These are phyloP conservation scores for Vesta saturnalis DNA, from an alignment of 2,888 invertebrate species.

Conservation along the genomic window DNA sequence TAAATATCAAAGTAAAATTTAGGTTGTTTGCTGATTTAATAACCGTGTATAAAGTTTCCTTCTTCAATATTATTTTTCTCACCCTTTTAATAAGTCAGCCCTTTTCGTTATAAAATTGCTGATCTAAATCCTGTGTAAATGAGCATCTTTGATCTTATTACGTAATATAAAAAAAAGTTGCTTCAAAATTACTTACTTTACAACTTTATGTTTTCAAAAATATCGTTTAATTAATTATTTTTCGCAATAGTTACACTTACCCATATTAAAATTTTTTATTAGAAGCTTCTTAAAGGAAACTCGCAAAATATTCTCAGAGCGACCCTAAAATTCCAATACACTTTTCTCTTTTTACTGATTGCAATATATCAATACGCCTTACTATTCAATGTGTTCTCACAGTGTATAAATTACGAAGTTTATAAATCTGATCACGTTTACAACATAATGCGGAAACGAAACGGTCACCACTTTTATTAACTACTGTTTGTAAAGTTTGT, in stretches of 20 bases:
- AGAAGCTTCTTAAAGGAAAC: background rate
- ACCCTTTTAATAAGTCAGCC: slow-evolving; percentile 7
- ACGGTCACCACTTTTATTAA: background rate
- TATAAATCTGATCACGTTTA: background rate
- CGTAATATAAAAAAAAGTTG: background rate
- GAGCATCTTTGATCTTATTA: slow-evolving; percentile 3
- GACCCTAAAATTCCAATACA: slow-evolving; percentile 1
- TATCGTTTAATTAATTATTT: too few species aligned
- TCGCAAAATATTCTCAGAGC: background rate
- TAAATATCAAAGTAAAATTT: background rate
- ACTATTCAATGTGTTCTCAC: background rate
- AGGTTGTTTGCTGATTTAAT: background rate
- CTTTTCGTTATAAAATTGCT: slow-evolving; percentile 8
- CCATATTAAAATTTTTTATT: background rate
- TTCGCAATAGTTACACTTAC: too few species aligned
- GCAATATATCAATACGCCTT: background rate
- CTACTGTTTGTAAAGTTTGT: background rate
- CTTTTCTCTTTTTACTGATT: background rate
- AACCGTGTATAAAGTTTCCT: background rate
- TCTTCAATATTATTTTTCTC: slow-evolving; percentile 7
- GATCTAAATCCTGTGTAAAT: slow-evolving; percentile 3
- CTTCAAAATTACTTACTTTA: background rate
- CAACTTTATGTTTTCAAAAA: too few species aligned
- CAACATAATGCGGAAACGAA: background rate
- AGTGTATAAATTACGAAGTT: background rate